Base-by-base conservation (phyloP, 2,888 invertebrate genomes). In the Neoascia interrupta region DNA sequence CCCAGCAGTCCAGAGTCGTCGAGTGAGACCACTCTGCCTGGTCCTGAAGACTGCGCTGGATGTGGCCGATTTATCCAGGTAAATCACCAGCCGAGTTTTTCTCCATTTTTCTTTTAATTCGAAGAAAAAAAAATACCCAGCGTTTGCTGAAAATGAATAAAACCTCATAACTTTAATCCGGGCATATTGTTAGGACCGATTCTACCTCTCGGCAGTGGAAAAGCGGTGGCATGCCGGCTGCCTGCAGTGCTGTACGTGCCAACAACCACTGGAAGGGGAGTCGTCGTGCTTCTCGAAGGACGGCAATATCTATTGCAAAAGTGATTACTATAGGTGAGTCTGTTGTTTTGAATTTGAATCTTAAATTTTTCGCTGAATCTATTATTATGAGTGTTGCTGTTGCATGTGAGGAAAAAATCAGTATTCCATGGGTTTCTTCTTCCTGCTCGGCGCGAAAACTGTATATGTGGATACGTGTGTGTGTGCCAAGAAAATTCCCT, bases 221-320 rank as follows among this genome's bases (percentile, higher is more conserved):
- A 92, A 96, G 85, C 92, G 95, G 88, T 98, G 97, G 97, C 97
- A 98, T 88, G 94, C 95, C 45, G 92, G 95, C 69, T 98, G 97
- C 87, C 91, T 98, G 28, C 93, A 95, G 87, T 98, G 97, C 89
- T 95, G 94, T 86, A 95, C 96, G 88, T 98, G 98, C 89, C 92
- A 95, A 85, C 93, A 94, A 89, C 94, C 95, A 3, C 91, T 98
- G 83, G 97, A 97, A 88, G 93, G 96, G 1, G 96, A 97, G 88
- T 93, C 94, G 86, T 94, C 97, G 83, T 98, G 97, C 90, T 98
- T 97, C 89, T 94, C 96, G 82, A 92, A 96, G 83, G 96, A 97
- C 88, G 96, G 96, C 84, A 95, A 95, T 87, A 97, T 97, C 85
- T 97, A 96, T 90, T 98, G 98, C 92, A 97, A 97, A 91, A 96